Base-by-base conservation (phyloP, 2,888 invertebrate species). In the Gnatocerus cornutus region DNA sequence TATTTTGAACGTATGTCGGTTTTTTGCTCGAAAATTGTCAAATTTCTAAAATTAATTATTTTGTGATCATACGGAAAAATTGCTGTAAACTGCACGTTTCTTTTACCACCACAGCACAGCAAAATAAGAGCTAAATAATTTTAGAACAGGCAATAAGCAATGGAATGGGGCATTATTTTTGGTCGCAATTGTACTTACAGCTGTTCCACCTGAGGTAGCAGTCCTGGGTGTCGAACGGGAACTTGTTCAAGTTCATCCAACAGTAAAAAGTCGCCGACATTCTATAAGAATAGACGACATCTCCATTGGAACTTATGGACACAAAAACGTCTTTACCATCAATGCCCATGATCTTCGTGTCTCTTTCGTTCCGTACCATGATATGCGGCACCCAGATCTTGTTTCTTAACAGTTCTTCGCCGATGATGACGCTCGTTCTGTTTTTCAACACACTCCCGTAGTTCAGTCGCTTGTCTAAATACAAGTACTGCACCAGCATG, bases 231-330 rank as follows among this genome's bases (percentile, higher is more conserved):
- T 96, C 95, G 78, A 96, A 95, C 0, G 95, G 95, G 80, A 95
- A 96, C 81, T 95, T 95, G 81, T 94, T 91, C 71, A 95, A 85
- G 79, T 94, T 91, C 89, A 95, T 93, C 88, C 94, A 93, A 78
- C 95, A 95, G 76, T 94, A 93, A 0, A 95, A 88, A 1, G 92
- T 92, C 0, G 93, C 92, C 81, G 94, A 93, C 86, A 95, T 90
- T 76, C 95, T 85, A 21, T 92, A 90, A 48, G 93, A 93, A 79
- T 93, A 91, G 4, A 93, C 88, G 0, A 96, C 93, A 76, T 92
- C 92, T 9, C 95, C 95, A 70, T 91, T 89, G 0, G 94, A 92
- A 53, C 91, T 90, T 71, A 95, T 91, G 9, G 94, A 92, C 45
- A 95, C 90, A 3, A 94, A 88, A 14, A 94, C 89, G 79, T 95